These are phyloP conservation scores for Himalopsyche tibetana DNA, from an alignment of 2,888 invertebrate genomes.

Conservation along the genomic window DNA sequence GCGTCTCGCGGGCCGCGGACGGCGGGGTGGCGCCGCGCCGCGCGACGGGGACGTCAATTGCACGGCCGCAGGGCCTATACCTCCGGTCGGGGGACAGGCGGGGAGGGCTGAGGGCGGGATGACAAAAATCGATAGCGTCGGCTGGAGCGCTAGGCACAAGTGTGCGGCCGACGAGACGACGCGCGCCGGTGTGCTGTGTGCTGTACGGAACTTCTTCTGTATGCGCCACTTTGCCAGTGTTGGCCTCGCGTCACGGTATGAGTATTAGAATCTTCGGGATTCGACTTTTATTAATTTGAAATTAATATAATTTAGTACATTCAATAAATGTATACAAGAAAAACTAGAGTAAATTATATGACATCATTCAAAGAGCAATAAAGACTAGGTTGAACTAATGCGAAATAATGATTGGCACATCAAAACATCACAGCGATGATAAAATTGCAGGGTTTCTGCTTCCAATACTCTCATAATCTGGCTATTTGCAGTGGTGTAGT, in stretches of 20 bases:
- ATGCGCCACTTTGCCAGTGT: background rate
- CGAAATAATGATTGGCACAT: too few relatives aligned
- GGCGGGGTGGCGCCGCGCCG: slow-evolving; percentile 73
- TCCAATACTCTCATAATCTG: too few relatives aligned
- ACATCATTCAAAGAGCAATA: too few relatives aligned
- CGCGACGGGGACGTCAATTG: slow-evolving; percentile 72
- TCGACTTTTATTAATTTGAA: background rate
- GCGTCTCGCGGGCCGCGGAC: slow-evolving; percentile 41
- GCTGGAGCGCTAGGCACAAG: slow-evolving; percentile 69
- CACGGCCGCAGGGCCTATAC: slow-evolving; percentile 71
- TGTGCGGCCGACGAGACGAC: slow-evolving; percentile 44
- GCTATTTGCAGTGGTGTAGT: too few relatives aligned
- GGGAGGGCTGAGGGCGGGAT: slow-evolving; percentile 74
- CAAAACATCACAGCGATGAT: too few relatives aligned
- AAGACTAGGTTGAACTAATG: too few relatives aligned
- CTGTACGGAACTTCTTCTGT: slow-evolving; percentile 36
- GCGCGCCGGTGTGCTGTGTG: slow-evolving; percentile 38
- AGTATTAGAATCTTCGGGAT: slow-evolving; percentile 17
- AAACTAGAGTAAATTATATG: too few relatives aligned
- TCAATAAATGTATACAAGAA: too few relatives aligned
- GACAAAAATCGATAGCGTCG: slow-evolving; percentile 77
- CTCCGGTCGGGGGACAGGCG: slow-evolving; percentile 67
- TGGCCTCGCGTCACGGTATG: slow-evolving; percentile 20
- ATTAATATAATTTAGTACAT: too few relatives aligned
- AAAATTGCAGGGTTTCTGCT: too few relatives aligned